phyloP scores from a whole-genome alignment of 2,113 vertebrate species.

The Manacus vitellinus region DNA sequence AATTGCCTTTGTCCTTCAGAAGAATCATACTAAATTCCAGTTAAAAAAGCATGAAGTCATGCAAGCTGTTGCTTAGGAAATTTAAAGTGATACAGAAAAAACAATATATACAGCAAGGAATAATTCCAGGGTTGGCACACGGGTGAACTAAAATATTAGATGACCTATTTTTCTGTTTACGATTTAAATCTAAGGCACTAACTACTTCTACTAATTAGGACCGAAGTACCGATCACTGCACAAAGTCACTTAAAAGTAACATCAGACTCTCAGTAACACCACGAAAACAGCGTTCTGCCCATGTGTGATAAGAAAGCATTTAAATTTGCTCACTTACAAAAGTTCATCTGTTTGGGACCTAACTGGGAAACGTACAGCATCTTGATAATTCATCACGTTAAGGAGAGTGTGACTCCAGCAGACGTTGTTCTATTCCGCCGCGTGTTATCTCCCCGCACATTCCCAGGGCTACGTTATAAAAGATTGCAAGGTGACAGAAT shows the following conservation, averaged over 20 bases:
- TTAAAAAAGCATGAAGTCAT: background rate
- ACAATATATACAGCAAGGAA: background rate
- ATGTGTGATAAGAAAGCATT: constrained; percentile 44
- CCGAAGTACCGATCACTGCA: background rate
- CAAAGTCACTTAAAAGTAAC: constrained; percentile 46
- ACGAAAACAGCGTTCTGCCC: background rate
- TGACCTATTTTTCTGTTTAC: constrained; percentile 7
- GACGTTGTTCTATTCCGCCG: constrained; percentile 11
- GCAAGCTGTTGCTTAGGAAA: background rate
- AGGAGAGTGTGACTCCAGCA: constrained; percentile 37
- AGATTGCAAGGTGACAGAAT: constrained; percentile 62
- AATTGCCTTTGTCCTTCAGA: background rate
- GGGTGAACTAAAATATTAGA: background rate
- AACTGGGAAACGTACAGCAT: background rate
- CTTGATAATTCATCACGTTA: constrained; percentile 43
- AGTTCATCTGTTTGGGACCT: constrained; percentile 42
- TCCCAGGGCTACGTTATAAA: constrained; percentile 32
- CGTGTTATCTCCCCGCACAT: constrained; percentile 41
- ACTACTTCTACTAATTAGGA: constrained; percentile 18
- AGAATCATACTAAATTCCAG: background rate
- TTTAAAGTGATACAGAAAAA: background rate
- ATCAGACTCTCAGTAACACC: background rate
- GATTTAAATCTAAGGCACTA: background rate
- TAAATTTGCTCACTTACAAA: constrained; percentile 51
- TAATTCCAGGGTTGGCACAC: background rate